Conservation (phyloP, 2,888 invertebrate genomes). For the Lagria hirta region DNA sequence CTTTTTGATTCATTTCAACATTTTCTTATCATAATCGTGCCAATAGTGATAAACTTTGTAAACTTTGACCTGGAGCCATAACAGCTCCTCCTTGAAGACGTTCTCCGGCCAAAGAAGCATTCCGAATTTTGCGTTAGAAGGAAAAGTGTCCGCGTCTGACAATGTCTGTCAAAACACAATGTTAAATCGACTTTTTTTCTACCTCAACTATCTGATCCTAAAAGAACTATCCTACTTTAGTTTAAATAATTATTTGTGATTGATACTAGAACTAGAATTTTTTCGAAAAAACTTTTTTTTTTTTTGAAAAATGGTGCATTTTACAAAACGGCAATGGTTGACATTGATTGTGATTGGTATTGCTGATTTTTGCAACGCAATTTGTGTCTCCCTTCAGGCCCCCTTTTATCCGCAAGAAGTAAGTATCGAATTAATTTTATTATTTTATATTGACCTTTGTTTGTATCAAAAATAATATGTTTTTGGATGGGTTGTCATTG, state of each 20-base stretch:
- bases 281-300: conserved; percentile 11
- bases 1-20: not conserved
- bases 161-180: conserved; percentile 33
- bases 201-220: conserved; percentile 48
- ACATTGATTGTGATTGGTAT: conserved; percentile 77
- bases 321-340: conserved; percentile 74
- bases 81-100: conserved; percentile 21
- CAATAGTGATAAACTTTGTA: conserved; percentile 34
- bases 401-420: conserved; percentile 86
- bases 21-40: conserved; percentile 21
- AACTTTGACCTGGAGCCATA: conserved; percentile 34
- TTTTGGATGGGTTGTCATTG: no score
- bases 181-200: conserved; percentile 49
- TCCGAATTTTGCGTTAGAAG: conserved; percentile 16
- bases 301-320: conserved; percentile 61
- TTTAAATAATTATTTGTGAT: conserved; percentile 20
- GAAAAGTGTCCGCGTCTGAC: conserved; percentile 12
- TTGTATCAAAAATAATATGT: no score
- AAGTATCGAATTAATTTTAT: no score
- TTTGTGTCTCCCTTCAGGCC: conserved; percentile 81
- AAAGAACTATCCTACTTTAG: conserved; percentile 47
- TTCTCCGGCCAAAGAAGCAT: conserved; percentile 10
- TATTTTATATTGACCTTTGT: no score
- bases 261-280: conserved; percentile 9
- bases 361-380: conserved; percentile 81